A percentile compares a stretch with the other conserved stretches of the same genome.
These are phyloP conservation scores for Phengaris alcon DNA, from an alignment of 2,888 invertebrate genomes.

Conservation along the genomic window DNA sequence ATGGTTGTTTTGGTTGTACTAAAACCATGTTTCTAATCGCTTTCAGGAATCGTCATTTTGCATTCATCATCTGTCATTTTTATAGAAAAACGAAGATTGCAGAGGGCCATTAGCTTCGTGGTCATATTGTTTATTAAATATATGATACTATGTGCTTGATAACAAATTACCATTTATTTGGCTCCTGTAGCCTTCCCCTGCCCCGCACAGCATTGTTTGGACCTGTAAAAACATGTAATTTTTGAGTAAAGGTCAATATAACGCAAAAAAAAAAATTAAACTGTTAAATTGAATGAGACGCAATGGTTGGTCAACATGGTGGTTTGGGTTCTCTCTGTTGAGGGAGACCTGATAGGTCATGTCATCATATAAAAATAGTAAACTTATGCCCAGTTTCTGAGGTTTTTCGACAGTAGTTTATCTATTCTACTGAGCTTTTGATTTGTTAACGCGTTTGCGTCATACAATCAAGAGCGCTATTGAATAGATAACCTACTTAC, in stretches of 20 bases:
- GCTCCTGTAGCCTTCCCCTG: not conserved
- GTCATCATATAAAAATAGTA: conserved; percentile 52
- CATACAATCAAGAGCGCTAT: no score
- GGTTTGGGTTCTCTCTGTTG: conserved; percentile 68
- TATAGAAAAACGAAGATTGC: no score
- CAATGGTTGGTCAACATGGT: conserved; percentile 51
- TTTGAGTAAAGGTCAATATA: not conserved
- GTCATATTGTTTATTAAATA: no score
- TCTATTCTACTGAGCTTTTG: no score
- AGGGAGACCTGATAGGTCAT: conserved; percentile 73
- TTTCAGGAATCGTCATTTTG: no score
- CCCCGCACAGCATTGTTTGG: not conserved
- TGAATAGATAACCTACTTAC: no score
- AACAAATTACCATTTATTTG: not conserved
- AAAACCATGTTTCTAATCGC: no score
- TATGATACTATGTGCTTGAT: not conserved
- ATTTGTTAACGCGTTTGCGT: no score
- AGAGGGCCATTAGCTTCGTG: no score
- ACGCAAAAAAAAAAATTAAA: not conserved
- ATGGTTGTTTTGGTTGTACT: no score
- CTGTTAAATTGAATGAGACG: not conserved
- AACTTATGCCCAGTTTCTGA: not conserved
- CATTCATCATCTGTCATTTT: no score
- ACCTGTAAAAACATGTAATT: not conserved
- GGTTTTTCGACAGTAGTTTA: no score